Conservation (phyloP, 2,113 vertebrate genomes). For the Chlorodrepanis virens region DNA sequence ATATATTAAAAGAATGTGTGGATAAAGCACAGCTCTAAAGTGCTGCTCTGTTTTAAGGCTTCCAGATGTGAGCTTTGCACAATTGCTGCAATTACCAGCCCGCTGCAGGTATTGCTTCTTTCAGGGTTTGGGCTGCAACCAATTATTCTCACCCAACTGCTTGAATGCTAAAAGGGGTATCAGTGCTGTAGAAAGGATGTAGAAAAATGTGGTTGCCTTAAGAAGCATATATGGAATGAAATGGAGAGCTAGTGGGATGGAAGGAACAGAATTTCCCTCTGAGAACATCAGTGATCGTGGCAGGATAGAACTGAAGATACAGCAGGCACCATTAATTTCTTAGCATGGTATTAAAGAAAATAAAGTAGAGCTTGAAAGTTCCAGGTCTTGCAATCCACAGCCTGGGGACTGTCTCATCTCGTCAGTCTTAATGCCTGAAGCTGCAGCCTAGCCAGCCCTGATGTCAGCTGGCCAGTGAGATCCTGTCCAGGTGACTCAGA, state of each 20-base stretch:
- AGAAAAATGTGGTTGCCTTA: not conserved
- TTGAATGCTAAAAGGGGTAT: not conserved
- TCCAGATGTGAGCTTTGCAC: not conserved
- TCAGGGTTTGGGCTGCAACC: not conserved
- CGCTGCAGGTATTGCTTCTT: not conserved
- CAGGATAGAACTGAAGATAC: not conserved
- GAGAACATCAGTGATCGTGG: not conserved
- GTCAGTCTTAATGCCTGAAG: not conserved
- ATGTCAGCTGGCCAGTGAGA: not conserved
- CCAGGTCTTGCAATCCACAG: not conserved
- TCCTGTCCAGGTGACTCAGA: fast-evolving
- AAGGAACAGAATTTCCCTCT: not conserved
- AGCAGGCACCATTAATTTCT: not conserved
- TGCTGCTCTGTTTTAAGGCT: not conserved
- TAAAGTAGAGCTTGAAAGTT: not conserved
- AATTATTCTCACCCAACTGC: not conserved
- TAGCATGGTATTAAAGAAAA: not conserved
- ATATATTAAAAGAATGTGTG: not conserved
- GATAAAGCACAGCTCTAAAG: not conserved
- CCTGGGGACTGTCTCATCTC: not conserved
- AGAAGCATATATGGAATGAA: not conserved
- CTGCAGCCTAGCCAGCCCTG: not conserved
- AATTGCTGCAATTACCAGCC: not conserved
- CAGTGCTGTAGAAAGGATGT: not conserved
- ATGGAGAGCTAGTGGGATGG: not conserved